phyloP scores from a whole-genome alignment of 2,113 vertebrate species.

The Austrofundulus limnaeus region DNA sequence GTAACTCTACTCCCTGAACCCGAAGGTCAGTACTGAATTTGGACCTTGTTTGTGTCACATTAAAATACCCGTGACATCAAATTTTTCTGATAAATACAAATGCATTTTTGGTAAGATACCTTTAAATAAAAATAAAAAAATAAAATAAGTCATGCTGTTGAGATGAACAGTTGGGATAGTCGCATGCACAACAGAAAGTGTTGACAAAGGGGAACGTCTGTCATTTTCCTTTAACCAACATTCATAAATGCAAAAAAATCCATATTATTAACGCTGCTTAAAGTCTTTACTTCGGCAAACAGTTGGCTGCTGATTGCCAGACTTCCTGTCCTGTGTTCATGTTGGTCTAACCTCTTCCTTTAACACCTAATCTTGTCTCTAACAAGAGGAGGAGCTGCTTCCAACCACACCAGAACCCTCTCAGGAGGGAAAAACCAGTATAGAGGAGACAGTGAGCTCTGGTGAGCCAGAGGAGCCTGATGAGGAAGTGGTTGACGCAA shows the following conservation, averaged over 20 bases:
- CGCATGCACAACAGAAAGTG: too few relatives aligned
- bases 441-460: conserved; percentile 71
- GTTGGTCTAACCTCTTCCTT: conserved; percentile 70
- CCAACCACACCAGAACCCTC: conserved; percentile 67
- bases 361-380: conserved; percentile 81
- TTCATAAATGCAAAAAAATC: conserved; percentile 50
- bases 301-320: conserved; percentile 58
- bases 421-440: conserved; percentile 70
- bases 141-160: too few relatives aligned
- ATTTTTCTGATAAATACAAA: too few relatives aligned
- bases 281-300: conserved; percentile 57
- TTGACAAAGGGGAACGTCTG: too few relatives aligned
- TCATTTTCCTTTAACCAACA: conserved; percentile 55
- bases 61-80: too few relatives aligned
- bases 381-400: conserved; percentile 81
- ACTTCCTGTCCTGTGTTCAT: conserved; percentile 37
- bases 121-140: too few relatives aligned
- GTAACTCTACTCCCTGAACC: conserved; percentile 58
- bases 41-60: conserved; percentile 13
- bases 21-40: conserved; percentile 78
- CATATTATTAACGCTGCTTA: conserved; percentile 45
- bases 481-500: conserved; percentile 60
- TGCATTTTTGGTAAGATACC: too few relatives aligned
- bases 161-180: too few relatives aligned
- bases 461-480: conserved; percentile 59